Percentiles rank a stretch among this genome's conserved stretches.
Conservation (phyloP, 2,888 invertebrate genomes). For the Dryocosmus kuriphilus region DNA sequence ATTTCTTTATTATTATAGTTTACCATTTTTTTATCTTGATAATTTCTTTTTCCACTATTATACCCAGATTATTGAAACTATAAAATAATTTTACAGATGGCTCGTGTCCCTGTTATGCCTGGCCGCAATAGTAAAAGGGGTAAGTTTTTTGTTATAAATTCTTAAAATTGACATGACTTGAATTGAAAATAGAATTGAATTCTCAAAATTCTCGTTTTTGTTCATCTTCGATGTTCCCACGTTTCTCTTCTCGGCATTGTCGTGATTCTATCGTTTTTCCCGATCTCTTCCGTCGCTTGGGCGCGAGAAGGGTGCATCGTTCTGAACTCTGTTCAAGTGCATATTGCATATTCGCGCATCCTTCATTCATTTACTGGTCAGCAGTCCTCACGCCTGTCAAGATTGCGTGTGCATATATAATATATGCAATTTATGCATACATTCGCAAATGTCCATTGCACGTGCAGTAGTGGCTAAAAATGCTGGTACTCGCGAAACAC, state of each 20-base stretch:
- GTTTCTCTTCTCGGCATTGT: slow-evolving; percentile 13
- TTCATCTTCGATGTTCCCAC: not conserved
- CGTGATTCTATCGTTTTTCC: slow-evolving; percentile 10
- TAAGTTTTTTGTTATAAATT: slow-evolving; percentile 71
- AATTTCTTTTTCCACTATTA: not conserved
- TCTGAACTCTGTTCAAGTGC: not conserved
- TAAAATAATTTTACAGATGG: slow-evolving; percentile 75
- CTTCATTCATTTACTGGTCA: slow-evolving; percentile 20
- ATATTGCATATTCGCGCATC: slow-evolving; percentile 16
- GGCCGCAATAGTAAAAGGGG: slow-evolving; percentile 78
- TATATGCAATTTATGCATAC: not conserved
- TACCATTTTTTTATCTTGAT: not conserved
- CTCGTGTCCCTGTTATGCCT: slow-evolving; percentile 79
- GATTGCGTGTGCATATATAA: not conserved
- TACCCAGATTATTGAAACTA: not conserved
- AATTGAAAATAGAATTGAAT: slow-evolving; percentile 26
- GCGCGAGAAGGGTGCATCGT: slow-evolving; percentile 15
- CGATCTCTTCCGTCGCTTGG: not conserved
- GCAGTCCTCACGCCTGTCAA: not conserved
- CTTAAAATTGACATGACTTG: not conserved
- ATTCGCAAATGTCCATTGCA: not conserved
- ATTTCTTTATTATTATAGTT: not conserved
- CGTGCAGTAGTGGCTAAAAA: not conserved
- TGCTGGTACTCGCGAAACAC: slow-evolving; percentile 5
- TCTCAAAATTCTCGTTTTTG: slow-evolving; percentile 31